These are phyloP conservation scores for Guaruba guarouba DNA, from an alignment of 2,113 vertebrate genomes.

Conservation along the genomic window DNA sequence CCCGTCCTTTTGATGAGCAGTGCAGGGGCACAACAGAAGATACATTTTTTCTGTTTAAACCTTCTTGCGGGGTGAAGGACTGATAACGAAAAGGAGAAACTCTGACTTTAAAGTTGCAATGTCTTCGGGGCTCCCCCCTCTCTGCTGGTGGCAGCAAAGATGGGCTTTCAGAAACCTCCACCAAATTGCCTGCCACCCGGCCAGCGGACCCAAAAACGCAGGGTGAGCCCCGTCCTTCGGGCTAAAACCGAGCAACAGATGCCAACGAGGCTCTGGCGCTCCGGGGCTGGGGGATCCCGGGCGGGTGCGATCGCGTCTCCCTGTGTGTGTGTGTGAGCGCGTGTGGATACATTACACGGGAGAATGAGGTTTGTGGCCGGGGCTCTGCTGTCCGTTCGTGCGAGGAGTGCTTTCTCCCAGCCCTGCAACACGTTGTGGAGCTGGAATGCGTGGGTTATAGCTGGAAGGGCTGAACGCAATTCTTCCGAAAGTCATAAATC, in stretches of 20 bases:
- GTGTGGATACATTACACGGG: not conserved
- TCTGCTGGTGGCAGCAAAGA: not conserved
- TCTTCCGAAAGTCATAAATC: constrained; percentile 96
- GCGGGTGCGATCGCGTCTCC: not conserved
- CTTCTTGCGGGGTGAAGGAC: constrained; percentile 1
- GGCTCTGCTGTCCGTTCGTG: not conserved
- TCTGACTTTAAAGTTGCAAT: constrained; percentile 25
- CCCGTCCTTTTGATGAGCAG: not conserved
- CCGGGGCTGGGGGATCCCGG: not conserved
- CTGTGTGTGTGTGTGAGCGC: not conserved
- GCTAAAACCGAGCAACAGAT: not conserved
- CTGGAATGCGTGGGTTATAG: constrained; percentile 64
- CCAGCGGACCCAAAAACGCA: not conserved
- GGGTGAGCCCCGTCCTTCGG: not conserved
- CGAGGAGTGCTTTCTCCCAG: not conserved
- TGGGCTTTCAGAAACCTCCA: not conserved
- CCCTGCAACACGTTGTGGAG: constrained; percentile 26
- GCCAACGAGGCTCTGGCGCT: not conserved
- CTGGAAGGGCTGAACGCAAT: constrained; percentile 73
- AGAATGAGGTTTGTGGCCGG: not conserved
- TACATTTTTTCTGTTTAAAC: constrained; percentile 48
- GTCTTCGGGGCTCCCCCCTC: not conserved
- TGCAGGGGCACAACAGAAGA: not conserved
- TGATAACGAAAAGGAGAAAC: constrained; percentile 20
- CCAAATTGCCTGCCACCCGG: not conserved